Evolutionary conservation across 2,113 vertebrate genomes (phyloP), one percentile per base, ranked within the genome.

Genomic region (Dicerorhinus sumatrensis): DNA sequence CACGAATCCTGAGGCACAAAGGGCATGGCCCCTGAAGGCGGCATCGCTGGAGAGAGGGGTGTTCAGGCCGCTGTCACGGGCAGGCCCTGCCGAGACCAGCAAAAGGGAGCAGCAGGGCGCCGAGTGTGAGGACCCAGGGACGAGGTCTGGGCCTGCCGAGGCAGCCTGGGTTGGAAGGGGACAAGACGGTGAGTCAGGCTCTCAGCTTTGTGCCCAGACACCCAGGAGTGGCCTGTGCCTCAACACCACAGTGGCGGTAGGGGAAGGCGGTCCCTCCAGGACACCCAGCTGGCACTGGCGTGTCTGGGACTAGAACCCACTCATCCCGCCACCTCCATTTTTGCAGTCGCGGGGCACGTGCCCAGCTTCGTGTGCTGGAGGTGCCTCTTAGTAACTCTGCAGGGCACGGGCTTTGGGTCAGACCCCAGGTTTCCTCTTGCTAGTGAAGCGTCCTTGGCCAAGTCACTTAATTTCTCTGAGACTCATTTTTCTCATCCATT

Each of bases 141-240:
- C 2, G 77, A 67, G 5, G 8, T 75, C 91, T 2, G 39, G 3
- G 39, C 33, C 77, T 65, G 80, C 29, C 1, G 29, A 67, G 36
- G 46, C 4, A 27, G 9, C 89, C 99, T 99, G 97, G 56, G 92
- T 97, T 4, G 23, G 77, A 36, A 8, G 36, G 73, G 96, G 39
- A 31, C 27, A 54, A 29, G 67, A 36, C 0, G 6, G 36, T 80
- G 31, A 96, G 89, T 65, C 77, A n/a, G 92, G 8, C 17, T 18
- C 18, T 31, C 46, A 62, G 72, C 31, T 7, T 31, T 0, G 0
- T 54, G 23, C 31, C 23, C 39, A 29, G 23, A 69, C 25, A 31
- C 48, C 62, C 31, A 8, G 77, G 13, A 6, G 12, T 20, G 6
- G 63, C 23, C 48, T 36, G 6, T 11, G 82, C 36, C 29, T 67